Evolutionary conservation across 1,140 invertebrate genomes (phyloP), one percentile per base, ranked within the genome.

Genomic region (Helicoverpa armigera): DNA sequence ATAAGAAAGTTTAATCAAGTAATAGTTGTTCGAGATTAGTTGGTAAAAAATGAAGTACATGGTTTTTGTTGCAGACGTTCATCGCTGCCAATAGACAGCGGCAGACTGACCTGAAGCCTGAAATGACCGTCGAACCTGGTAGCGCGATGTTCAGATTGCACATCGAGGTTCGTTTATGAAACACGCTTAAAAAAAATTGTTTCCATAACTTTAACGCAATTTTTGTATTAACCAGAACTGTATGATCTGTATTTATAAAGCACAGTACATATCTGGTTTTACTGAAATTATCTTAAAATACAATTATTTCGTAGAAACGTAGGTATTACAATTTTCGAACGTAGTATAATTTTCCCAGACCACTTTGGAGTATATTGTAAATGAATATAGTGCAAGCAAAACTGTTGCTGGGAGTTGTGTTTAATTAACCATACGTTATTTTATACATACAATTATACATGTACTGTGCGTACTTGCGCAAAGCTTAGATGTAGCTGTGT

Each of bases 61-160:
- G n/a, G 3, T 18, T 43, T 43, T 11, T 69, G 43, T 43, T 48
- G 12, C 63, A 12, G 63, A 69, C 65, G 65, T 69, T 69, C 65
- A 16, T 50, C 65, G 65, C 65, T 50, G 65, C 43, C 65, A 2
- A 16, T 12, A 43, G 65, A 50, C 65, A 69, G 65, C 65, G 65
- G 43, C n/a, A 50, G 43, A 69, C 65, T 69, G 65, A 50, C 43
- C 31, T 69, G 65, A 16, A 16, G 23, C 43, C 31, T 69, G 65
- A 16, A 16, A 69, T 69, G 65, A 50, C 65, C 43, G 43, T 50
- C 9, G 10, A 16, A 16, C 23, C 23, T 23, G 23, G 23, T 23
- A 23, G 23, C 23, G 23, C n/a, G 14, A 65, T 9, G 16, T 69
- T 50, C 43, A 31, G 3, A 16, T 12, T 67, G 65, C 65, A 67